Conservation (phyloP, 2,113 vertebrate genomes). For the Takifugu bimaculatus region DNA sequence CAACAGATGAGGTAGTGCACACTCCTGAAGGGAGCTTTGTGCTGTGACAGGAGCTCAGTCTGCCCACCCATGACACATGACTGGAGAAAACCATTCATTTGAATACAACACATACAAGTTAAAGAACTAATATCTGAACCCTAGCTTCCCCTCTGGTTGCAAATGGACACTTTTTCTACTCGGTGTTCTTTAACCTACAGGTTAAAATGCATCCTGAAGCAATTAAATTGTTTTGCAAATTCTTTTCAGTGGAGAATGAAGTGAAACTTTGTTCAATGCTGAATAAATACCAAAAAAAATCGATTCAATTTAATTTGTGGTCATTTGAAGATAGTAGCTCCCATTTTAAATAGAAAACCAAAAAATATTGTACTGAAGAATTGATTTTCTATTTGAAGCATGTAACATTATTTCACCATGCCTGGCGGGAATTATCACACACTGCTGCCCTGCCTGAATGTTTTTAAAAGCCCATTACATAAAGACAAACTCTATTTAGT, state of each 20-base stretch:
- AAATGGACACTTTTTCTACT: conserved; percentile 34
- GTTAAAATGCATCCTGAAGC: conserved; percentile 38
- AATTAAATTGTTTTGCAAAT: conserved; percentile 49
- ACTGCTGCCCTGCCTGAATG: conserved; percentile 21
- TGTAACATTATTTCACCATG: conserved; percentile 38
- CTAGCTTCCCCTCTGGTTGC: conserved; percentile 28
- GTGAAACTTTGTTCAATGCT: conserved; percentile 48
- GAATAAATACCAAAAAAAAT: conserved; percentile 57
- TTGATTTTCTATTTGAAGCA: conserved; percentile 58
- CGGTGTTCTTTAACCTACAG: conserved; percentile 25
- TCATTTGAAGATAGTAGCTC: conserved; percentile 40
- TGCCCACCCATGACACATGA: conserved; percentile 72
- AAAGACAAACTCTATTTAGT: too few species aligned
- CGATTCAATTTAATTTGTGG: conserved; percentile 53
- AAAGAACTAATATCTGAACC: conserved; percentile 56
- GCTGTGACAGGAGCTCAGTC: conserved; percentile 73
- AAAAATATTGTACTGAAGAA: conserved; percentile 48
- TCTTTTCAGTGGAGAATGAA: too few species aligned
- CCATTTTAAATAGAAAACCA: conserved; percentile 50
- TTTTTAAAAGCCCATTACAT: conserved; percentile 3
- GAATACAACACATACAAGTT: conserved; percentile 55
- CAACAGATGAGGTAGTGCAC: conserved; percentile 74
- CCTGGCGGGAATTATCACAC: conserved; percentile 47
- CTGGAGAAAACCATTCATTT: conserved; percentile 67
- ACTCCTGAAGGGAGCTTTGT: conserved; percentile 77